phyloP scores from a whole-genome alignment of 2,888 invertebrate species.

The Pheosia tremula region DNA sequence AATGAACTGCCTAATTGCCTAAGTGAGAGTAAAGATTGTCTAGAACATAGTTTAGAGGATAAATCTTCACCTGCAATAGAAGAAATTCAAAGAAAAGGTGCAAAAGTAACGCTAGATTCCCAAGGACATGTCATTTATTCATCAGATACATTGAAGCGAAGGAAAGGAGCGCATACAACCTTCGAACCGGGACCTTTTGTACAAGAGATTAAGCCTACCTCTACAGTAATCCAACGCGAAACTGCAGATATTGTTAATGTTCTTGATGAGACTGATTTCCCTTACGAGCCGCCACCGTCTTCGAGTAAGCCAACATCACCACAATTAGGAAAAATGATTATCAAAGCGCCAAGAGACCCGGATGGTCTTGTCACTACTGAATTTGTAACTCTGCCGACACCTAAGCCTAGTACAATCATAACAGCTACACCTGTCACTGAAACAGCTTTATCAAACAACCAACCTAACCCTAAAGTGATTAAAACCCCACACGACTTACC shows the following conservation, averaged over 20 bases:
- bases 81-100: constrained; percentile 85
- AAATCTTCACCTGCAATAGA: constrained; percentile 62
- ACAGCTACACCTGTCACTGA: constrained; percentile 80
- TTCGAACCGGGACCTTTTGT: constrained; percentile 95
- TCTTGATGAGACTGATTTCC: constrained; percentile 76
- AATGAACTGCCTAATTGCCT: constrained; percentile 89
- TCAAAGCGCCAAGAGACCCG: constrained; percentile 80
- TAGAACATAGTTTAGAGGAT: constrained; percentile 66
- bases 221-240: constrained; percentile 68
- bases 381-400: constrained; percentile 83
- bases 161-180: constrained; percentile 92
- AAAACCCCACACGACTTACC: constrained; percentile 70
- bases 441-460: constrained; percentile 51
- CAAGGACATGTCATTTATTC: constrained; percentile 95
- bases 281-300: constrained; percentile 69
- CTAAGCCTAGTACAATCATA: constrained; percentile 86
- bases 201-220: constrained; percentile 84
- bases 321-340: constrained; percentile 87
- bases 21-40: constrained; percentile 72
- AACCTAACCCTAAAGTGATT: constrained; percentile 52
- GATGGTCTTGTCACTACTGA: constrained; percentile 80
- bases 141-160: constrained; percentile 92
- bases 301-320: constrained; percentile 85
- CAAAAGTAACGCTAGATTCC: constrained; percentile 92
- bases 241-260: constrained; percentile 71